Percentiles rank a stretch among this genome's conserved stretches.
Evolutionary conservation across 1,140 invertebrate genomes (phyloP).

Genomic region (Apolygus lucorum): DNA sequence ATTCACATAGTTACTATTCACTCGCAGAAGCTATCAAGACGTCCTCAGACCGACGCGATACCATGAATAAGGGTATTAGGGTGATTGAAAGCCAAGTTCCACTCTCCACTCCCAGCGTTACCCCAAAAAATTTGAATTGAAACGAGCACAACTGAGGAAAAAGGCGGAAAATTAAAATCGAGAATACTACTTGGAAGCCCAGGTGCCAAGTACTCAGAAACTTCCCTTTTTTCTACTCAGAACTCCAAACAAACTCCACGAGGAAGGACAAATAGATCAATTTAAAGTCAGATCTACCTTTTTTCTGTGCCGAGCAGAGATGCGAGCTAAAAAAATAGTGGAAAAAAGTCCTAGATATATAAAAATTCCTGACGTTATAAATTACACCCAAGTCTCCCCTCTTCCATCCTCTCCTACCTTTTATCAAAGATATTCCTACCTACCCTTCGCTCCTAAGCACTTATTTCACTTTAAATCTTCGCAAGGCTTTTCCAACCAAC

Average conservation of each 20-base stretch:
- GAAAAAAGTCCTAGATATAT: neutral
- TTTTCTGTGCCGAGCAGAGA: neutral
- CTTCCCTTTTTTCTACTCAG: neutral
- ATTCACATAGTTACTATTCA: neutral
- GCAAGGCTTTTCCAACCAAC: neutral
- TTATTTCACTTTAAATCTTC: constrained; percentile 15
- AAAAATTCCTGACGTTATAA: constrained; percentile 9
- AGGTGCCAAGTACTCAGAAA: neutral
- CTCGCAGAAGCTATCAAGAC: neutral
- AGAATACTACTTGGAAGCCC: neutral
- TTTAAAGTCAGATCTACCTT: neutral
- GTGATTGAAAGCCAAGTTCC: neutral
- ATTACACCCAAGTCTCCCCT: neutral
- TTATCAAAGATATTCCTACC: constrained; percentile 11
- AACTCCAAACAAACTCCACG: neutral
- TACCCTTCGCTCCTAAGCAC: neutral
- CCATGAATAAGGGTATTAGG: neutral
- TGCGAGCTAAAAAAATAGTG: neutral
- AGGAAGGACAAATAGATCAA: constrained; percentile 10
- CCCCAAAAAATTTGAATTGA: neutral
- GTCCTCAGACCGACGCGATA: neutral
- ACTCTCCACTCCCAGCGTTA: neutral
- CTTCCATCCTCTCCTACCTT: neutral
- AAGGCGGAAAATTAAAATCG: neutral
- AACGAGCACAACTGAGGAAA: neutral